Percentiles rank a stretch among this genome's conserved stretches.
These are phyloP conservation scores for Hypena proboscidalis DNA, from an alignment of 2,888 invertebrate genomes.

Conservation along the genomic window DNA sequence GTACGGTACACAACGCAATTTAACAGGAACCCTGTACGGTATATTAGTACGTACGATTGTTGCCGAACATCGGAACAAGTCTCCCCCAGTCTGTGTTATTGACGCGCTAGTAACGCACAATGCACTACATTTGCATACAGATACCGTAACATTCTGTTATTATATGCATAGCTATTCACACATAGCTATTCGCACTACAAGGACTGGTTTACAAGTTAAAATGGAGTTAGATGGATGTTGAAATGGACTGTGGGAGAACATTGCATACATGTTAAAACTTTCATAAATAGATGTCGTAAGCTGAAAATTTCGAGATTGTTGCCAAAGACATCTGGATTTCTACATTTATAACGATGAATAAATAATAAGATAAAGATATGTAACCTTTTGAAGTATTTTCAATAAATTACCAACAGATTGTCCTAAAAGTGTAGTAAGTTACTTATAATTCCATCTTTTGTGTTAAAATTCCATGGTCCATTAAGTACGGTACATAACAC, in stretches of 20 bases:
- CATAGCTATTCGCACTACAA: constrained; percentile 1
- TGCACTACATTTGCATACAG: constrained; percentile 70
- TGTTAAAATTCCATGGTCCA: too few species aligned
- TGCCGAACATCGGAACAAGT: constrained; percentile 49
- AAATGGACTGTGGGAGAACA: too few species aligned
- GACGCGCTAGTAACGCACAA: constrained; percentile 59
- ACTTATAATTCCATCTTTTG: too few species aligned
- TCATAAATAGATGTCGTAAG: too few species aligned
- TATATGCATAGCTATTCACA: constrained; percentile 16
- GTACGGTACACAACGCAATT: constrained; percentile 57
- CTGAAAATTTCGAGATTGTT: too few species aligned
- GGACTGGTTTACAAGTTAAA: constrained; percentile 8
- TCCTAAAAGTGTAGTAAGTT: too few species aligned
- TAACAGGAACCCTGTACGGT: constrained; percentile 52
- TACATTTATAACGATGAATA: too few species aligned
- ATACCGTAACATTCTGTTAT: constrained; percentile 39
- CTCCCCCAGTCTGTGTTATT: constrained; percentile 49
- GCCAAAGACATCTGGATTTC: too few species aligned
- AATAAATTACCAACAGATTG: too few species aligned
- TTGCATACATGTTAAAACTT: too few species aligned
- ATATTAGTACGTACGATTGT: constrained; percentile 69
- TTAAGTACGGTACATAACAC: constrained; percentile 50
- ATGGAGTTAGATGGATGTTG: background rate
- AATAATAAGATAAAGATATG: too few species aligned
- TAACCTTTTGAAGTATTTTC: too few species aligned